These are phyloP conservation scores for Priocnemis perturbator DNA, from an alignment of 2,888 invertebrate genomes.

Conservation along the genomic window DNA sequence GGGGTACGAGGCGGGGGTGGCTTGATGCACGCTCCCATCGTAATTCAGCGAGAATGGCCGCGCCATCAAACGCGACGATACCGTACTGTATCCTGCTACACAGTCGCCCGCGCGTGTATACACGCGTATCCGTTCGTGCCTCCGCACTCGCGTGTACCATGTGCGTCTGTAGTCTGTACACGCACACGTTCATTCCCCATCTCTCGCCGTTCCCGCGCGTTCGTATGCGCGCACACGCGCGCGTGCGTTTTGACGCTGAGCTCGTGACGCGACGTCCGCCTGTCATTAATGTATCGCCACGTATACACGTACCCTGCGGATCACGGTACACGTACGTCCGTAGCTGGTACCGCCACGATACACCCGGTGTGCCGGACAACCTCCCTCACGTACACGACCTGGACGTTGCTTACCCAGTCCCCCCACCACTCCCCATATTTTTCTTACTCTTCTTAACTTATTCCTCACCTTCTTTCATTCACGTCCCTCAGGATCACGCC, in stretches of 20 bases:
- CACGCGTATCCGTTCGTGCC: slow-evolving; percentile 13
- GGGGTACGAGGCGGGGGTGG: slow-evolving; percentile 35
- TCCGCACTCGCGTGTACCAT: background rate
- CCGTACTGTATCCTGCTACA: slow-evolving; percentile 30
- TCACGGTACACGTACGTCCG: slow-evolving; percentile 16
- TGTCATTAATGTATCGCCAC: slow-evolving; percentile 69
- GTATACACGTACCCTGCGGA: slow-evolving; percentile 25
- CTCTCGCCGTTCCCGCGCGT: no score
- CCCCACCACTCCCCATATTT: no score
- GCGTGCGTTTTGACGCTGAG: slow-evolving; percentile 26
- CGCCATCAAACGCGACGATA: slow-evolving; percentile 66
- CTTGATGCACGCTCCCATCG: slow-evolving; percentile 55
- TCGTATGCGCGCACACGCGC: slow-evolving; percentile 1
- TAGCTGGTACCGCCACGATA: background rate
- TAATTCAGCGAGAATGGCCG: slow-evolving; percentile 68
- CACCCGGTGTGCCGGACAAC: no score
- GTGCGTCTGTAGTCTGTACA: no score
- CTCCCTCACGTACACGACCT: no score
- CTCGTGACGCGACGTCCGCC: slow-evolving; percentile 46
- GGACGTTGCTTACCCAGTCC: no score
- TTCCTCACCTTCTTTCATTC: no score
- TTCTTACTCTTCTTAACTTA: no score
- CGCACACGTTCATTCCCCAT: no score
- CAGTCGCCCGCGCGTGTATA: slow-evolving; percentile 18
- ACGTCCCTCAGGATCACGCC: no score